phyloP scores from a whole-genome alignment of 1,140 invertebrate genomes.

The Lordiphosa collinella region DNA sequence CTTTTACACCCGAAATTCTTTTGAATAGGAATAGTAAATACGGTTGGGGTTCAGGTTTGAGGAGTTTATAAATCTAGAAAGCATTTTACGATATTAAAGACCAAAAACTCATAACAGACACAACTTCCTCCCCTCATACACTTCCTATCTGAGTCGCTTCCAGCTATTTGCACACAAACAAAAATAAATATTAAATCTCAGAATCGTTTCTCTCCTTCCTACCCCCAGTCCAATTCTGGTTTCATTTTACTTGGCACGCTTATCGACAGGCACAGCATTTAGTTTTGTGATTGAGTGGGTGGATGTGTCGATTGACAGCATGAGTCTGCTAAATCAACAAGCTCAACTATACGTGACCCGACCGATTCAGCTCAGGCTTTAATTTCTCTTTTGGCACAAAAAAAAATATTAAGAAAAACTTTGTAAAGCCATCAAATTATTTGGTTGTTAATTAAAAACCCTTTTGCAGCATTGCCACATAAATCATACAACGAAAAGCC shows the following conservation, averaged over 20 bases:
- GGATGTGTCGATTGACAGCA: constrained; percentile 77
- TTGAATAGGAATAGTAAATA: neutral
- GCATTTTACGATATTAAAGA: too few species aligned
- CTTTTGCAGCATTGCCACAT: constrained; percentile 13
- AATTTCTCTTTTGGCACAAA: too few species aligned
- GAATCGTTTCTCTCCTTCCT: constrained; percentile 56
- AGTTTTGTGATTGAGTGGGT: constrained; percentile 76
- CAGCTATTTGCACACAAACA: constrained; percentile 78
- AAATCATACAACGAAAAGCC: constrained; percentile 60
- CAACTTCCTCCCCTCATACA: constrained; percentile 6
- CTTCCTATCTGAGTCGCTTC: constrained; percentile 46
- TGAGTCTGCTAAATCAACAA: constrained; percentile 75
- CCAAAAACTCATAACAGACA: constrained; percentile 5
- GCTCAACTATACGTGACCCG: neutral
- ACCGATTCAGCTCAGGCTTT: too few species aligned
- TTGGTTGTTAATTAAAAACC: constrained; percentile 55
- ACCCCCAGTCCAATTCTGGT: constrained; percentile 5
- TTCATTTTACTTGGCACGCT: constrained; percentile 57
- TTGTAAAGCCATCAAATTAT: too few species aligned
- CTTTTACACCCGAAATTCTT: neutral
- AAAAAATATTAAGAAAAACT: neutral
- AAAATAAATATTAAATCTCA: constrained; percentile 78
- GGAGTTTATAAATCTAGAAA: too few species aligned
- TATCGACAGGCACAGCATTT: constrained; percentile 67
- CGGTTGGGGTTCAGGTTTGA: neutral